Base-by-base conservation (phyloP, 2,113 vertebrate genomes). In the Pimephales promelas region DNA sequence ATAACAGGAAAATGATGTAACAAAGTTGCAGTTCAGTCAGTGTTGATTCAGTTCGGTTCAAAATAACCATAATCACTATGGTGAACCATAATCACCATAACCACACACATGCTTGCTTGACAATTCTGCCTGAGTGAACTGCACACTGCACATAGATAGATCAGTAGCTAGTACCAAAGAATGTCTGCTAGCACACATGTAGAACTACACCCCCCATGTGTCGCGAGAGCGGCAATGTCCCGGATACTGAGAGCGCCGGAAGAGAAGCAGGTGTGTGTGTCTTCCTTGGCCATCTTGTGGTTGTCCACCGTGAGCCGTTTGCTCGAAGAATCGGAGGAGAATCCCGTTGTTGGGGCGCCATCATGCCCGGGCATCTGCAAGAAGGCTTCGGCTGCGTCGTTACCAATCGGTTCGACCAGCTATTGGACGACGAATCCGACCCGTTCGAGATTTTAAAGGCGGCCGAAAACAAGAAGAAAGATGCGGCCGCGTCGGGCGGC, bases 331-430 rank as follows among this genome's bases (percentile, higher is more conserved):
- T 98, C 97, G 94, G 95, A 96, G 96, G 92, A 95, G 95, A 96
- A 97, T 97, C 96, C 95, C 94, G 94, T 95, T 95, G 94, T 94
- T 92, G 94, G 96, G 96, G 96, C 95, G 93, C 95, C 97, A 98
- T 97, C 96, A 98, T 99, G 97, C 97, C 97, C 95, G 97, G 97
- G 94, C 96, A 98, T 93, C 95, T 98, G 95, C 97, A 99, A 95
- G 97, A 99, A 94, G 97, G 97, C 92, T 99, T 98, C 94, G 96
- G 97, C 91, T 98, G 97, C 90, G 95, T 97, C 92, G 96, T 98
- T 90, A 94, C 96, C 93, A 99, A 99, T 92, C 96, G 97, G 90
- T 99, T 98, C 93, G 97, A 98, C 94, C 96, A 98, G 91, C 93
- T 99, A 95, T 97, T 98, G 92, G 97, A 98, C 91, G 97, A 99